Evolutionary conservation across 2,113 vertebrate genomes (phyloP).

Genomic region (Excalfactoria chinensis): DNA sequence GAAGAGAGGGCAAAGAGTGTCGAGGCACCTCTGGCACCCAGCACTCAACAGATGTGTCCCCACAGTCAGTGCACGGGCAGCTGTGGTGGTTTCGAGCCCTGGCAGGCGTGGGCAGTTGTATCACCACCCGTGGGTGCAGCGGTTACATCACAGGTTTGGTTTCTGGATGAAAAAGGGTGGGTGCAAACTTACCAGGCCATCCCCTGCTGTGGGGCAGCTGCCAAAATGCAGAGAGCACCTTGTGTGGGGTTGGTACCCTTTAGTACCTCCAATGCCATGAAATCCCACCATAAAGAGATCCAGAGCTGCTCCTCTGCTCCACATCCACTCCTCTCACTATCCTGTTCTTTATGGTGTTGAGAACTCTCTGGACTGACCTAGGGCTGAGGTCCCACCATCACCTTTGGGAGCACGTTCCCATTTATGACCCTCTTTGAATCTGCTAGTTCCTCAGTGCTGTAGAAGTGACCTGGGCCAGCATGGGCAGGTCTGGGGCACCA

Average conservation of each 20-base stretch:
- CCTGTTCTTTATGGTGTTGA: background rate
- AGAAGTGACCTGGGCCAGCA: rapidly evolving
- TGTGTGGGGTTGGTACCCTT: no score
- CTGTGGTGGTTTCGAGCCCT: rapidly evolving
- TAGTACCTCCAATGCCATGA: rapidly evolving
- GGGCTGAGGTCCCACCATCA: background rate
- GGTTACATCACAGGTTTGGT: background rate
- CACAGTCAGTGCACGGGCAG: background rate
- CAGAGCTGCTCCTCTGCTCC: background rate
- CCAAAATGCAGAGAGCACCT: background rate
- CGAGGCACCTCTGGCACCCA: background rate
- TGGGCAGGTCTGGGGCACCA: background rate
- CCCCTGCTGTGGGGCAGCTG: background rate
- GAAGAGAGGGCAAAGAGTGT: background rate
- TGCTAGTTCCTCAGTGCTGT: background rate
- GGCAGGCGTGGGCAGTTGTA: conserved; percentile 41
- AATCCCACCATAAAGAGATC: background rate
- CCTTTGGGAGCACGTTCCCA: background rate
- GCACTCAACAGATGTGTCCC: background rate
- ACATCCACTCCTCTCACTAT: background rate
- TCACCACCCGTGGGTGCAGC: background rate
- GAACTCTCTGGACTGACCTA: background rate
- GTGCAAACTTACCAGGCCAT: background rate
- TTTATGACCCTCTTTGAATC: background rate
- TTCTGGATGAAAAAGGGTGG: background rate